phyloP scores from a whole-genome alignment of 2,113 vertebrate genomes.

The Chlorodrepanis virens region DNA sequence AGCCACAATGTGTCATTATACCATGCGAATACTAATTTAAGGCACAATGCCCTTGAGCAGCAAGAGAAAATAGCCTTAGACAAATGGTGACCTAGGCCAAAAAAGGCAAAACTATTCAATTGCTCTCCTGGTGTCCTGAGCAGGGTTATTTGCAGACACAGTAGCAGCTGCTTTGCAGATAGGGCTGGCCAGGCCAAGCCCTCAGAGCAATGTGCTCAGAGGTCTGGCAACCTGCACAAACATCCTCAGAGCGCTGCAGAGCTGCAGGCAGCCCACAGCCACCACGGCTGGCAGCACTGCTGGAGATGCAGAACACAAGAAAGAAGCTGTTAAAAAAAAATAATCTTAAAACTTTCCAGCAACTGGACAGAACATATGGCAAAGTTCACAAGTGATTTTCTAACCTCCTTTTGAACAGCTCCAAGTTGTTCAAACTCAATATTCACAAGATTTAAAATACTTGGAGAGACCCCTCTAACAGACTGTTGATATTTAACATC shows the following conservation, averaged over 20 bases:
- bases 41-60: slow-evolving; percentile 59
- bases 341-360: neutral
- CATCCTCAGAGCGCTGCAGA: neutral
- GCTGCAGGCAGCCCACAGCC: neutral
- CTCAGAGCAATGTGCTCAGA: neutral
- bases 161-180: slow-evolving; percentile 68
- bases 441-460: neutral
- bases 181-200: slow-evolving; percentile 23
- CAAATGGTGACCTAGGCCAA: slow-evolving; percentile 71
- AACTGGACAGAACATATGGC: neutral
- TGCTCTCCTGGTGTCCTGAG: slow-evolving; percentile 62
- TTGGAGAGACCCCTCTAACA: neutral
- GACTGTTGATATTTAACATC: neutral
- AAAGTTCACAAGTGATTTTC: neutral
- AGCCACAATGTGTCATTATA: slow-evolving; percentile 9
- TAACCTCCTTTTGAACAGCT: neutral
- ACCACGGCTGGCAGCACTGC: neutral
- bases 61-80: slow-evolving; percentile 69
- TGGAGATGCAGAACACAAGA: neutral
- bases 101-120: slow-evolving; percentile 83
- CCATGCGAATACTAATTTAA: slow-evolving; percentile 60
- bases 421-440: neutral
- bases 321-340: neutral
- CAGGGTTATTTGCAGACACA: slow-evolving; percentile 70
- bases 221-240: neutral